Evolutionary conservation across 2,113 vertebrate species (phyloP).

Genomic region (Apistogramma diplotaenia): DNA sequence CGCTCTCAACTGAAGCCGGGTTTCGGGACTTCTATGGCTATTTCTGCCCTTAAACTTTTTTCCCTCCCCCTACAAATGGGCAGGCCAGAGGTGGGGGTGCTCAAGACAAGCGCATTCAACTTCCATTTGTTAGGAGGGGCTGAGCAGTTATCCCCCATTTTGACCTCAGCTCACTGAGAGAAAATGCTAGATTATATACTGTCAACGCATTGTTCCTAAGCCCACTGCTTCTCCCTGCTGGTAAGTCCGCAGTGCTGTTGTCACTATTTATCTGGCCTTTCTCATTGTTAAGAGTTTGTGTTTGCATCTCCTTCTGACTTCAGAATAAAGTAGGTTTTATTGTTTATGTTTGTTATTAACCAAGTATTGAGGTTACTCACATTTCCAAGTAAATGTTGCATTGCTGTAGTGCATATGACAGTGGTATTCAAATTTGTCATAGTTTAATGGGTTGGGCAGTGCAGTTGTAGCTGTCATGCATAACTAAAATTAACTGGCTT

Average conservation of each 20-base stretch:
- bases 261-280: not conserved
- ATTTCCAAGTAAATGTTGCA: not conserved
- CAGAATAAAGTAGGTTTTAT: not conserved
- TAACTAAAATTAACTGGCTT: not conserved
- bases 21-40: not conserved
- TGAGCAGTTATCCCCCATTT: conserved; percentile 70
- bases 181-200: conserved; percentile 25
- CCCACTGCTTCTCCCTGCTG: not conserved
- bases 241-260: not conserved
- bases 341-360: not conserved
- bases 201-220: not conserved
- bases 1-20: not conserved
- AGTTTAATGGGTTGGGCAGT: not conserved
- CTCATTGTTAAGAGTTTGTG: not conserved
- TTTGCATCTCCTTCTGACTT: conserved; percentile 3
- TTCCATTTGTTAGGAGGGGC: conserved; percentile 74
- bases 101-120: conserved; percentile 53
- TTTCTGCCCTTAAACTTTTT: conserved; percentile 43
- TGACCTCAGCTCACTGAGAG: conserved; percentile 60
- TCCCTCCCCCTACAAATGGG: not conserved
- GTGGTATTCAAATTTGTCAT: not conserved
- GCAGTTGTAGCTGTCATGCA: not conserved
- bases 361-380: not conserved
- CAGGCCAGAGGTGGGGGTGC: conserved; percentile 56
- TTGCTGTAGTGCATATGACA: not conserved